Percentiles rank a stretch among this genome's conserved stretches.
phyloP scores from a whole-genome alignment of 2,888 invertebrate species.

The Chymomyza caudatula region DNA sequence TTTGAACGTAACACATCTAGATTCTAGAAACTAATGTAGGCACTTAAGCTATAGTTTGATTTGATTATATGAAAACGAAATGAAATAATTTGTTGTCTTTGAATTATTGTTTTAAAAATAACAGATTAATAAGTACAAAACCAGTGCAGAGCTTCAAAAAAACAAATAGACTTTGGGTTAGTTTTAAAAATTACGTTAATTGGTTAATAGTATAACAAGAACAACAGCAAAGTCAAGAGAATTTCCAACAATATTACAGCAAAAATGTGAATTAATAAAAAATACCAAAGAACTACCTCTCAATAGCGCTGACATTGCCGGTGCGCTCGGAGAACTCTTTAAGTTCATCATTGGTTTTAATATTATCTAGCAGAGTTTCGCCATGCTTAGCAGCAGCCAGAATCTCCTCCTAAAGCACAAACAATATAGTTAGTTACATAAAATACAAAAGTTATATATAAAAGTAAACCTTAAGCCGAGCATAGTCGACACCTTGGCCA shows the following conservation, averaged over 20 bases:
- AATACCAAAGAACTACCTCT: conserved; percentile 82
- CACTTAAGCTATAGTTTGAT: neutral
- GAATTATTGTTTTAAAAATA: conserved; percentile 36
- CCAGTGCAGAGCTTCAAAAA: conserved; percentile 78
- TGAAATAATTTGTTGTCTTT: conserved; percentile 15
- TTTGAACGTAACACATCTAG: neutral
- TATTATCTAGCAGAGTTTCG: conserved; percentile 88
- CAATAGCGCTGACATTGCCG: conserved; percentile 94
- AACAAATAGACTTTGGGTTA: conserved; percentile 47
- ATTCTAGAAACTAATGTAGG: neutral
- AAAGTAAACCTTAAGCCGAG: conserved; percentile 75
- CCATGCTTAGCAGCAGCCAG: conserved; percentile 92
- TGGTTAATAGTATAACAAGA: conserved; percentile 34
- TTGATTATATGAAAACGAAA: neutral
- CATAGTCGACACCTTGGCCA: conserved; percentile 87
- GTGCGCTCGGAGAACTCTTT: conserved; percentile 84
- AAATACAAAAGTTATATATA: neutral
- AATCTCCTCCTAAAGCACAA: conserved; percentile 84
- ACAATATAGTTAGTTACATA: conserved; percentile 9
- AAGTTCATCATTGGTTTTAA: conserved; percentile 80
- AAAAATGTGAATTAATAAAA: neutral
- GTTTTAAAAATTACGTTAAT: conserved; percentile 34
- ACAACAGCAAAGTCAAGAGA: conserved; percentile 4
- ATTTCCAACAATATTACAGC: neutral
- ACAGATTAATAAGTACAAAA: conserved; percentile 62